Percentiles rank a stretch among this genome's conserved stretches.
These are phyloP conservation scores for Pachypeltis micranthus DNA, from an alignment of 1,140 invertebrate genomes.

Conservation along the genomic window DNA sequence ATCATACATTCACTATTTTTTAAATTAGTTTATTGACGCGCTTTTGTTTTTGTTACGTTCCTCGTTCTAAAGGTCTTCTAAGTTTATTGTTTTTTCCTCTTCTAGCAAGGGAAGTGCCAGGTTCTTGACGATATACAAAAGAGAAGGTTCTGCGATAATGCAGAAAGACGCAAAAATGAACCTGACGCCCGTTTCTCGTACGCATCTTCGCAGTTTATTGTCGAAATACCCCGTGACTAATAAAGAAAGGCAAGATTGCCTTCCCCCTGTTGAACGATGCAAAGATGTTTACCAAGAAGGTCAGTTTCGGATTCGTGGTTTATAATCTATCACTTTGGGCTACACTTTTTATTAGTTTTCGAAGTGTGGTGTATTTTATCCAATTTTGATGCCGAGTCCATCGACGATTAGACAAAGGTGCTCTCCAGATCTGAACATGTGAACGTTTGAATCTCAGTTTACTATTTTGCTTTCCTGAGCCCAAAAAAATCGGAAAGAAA, in stretches of 20 bases:
- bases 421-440: neutral
- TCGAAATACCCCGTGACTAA: slow-evolving; percentile 56
- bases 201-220: slow-evolving; percentile 44
- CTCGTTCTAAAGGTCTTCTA: neutral
- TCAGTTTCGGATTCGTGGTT: neutral
- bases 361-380: neutral
- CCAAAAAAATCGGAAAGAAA: too few relatives aligned
- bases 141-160: slow-evolving; percentile 54
- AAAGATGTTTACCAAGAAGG: slow-evolving; percentile 20
- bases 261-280: slow-evolving; percentile 41
- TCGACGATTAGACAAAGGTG: neutral
- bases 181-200: slow-evolving; percentile 48
- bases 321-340: neutral
- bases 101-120: slow-evolving; percentile 53
- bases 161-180: slow-evolving; percentile 56
- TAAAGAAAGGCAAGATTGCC: slow-evolving; percentile 53
- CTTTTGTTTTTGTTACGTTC: too few relatives aligned
- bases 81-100: neutral
- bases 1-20: too few relatives aligned
- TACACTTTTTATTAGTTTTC: neutral
- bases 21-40: too few relatives aligned
- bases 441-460: too few relatives aligned
- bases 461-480: too few relatives aligned
- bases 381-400: neutral
- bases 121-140: slow-evolving; percentile 61